A percentile compares a stretch with the other conserved stretches of the same genome.
These are phyloP conservation scores for Arvicanthis niloticus DNA, from an alignment of 2,113 vertebrate genomes.

Conservation along the genomic window DNA sequence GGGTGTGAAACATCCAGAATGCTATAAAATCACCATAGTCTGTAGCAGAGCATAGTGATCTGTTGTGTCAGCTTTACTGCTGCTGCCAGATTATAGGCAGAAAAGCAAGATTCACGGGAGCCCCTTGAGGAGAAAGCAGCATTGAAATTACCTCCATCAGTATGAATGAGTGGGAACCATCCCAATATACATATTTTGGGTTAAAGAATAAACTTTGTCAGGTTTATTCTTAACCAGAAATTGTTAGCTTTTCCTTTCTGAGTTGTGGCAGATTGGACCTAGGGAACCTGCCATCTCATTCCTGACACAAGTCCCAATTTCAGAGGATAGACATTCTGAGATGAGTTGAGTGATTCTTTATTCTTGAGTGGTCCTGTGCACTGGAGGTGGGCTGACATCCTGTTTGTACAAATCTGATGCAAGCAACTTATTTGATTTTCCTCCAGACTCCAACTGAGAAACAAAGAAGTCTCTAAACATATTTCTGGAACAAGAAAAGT, in stretches of 20 bases:
- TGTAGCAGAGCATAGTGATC: background rate
- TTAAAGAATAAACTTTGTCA: background rate
- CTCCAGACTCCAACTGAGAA: background rate
- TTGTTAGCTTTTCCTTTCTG: background rate
- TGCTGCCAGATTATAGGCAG: background rate
- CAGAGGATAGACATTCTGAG: background rate
- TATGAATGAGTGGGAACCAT: background rate
- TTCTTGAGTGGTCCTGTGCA: background rate
- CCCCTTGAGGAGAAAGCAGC: background rate
- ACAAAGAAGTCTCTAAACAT: background rate
- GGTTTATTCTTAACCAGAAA: background rate
- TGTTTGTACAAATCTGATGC: background rate
- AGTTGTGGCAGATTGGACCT: background rate
- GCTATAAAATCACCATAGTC: background rate
- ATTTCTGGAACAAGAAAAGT: background rate
- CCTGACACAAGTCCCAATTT: background rate
- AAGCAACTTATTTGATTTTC: background rate
- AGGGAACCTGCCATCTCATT: background rate
- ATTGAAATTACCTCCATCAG: background rate
- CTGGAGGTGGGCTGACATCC: background rate
- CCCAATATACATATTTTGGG: background rate
- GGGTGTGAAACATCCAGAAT: background rate
- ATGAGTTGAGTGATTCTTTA: background rate
- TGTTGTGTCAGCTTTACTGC: background rate
- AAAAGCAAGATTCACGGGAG: background rate